A percentile compares a stretch with the other conserved stretches of the same genome.
phyloP scores from a whole-genome alignment of 2,113 vertebrate genomes.

The Puntigrus tetrazona region DNA sequence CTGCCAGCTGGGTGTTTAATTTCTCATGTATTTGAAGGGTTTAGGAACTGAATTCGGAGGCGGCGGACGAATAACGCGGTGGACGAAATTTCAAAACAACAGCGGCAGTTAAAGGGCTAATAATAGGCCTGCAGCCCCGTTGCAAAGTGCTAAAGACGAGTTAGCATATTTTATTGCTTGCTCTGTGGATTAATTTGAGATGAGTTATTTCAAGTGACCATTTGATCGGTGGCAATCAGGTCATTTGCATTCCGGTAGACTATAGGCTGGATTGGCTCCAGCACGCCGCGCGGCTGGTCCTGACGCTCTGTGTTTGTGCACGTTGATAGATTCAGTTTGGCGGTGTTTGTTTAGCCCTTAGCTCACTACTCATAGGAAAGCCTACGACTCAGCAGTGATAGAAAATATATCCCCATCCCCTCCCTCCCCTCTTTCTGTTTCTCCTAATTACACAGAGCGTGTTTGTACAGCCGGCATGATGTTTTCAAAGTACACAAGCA shows the following conservation, averaged over 20 bases:
- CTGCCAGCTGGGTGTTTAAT: constrained; percentile 47
- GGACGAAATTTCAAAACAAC: background rate
- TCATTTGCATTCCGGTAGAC: constrained; percentile 47
- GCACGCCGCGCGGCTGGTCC: background rate
- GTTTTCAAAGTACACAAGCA: constrained; percentile 65
- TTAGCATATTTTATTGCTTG: background rate
- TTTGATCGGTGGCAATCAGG: background rate
- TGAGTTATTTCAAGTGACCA: background rate
- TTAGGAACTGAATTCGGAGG: background rate
- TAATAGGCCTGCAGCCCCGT: background rate
- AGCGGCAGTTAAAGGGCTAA: background rate
- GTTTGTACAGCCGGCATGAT: constrained; percentile 71
- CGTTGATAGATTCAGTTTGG: constrained; percentile 44
- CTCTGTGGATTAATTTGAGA: background rate
- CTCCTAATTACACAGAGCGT: constrained; percentile 67
- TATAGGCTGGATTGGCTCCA: constrained; percentile 15
- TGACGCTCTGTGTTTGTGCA: background rate
- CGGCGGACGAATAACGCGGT: background rate
- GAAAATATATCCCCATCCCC: constrained; percentile 65
- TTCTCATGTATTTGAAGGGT: constrained; percentile 18
- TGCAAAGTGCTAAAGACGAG: background rate
- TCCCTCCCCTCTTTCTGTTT: constrained; percentile 56
- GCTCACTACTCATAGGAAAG: constrained; percentile 59
- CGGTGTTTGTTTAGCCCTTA: constrained; percentile 60
- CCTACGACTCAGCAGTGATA: constrained; percentile 66